Evolutionary conservation across 2,888 invertebrate genomes (phyloP).

Genomic region (Agelastica alni): DNA sequence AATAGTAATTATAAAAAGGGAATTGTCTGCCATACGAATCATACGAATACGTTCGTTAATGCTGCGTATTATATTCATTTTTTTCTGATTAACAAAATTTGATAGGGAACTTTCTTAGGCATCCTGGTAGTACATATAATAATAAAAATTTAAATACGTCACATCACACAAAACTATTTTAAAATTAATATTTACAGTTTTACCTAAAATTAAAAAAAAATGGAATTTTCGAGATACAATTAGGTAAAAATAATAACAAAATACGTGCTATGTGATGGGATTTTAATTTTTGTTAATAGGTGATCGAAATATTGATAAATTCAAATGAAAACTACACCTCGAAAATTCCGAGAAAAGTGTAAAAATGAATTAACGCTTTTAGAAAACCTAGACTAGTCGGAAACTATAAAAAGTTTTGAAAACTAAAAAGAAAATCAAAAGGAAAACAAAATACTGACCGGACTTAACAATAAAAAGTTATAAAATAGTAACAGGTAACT

Average conservation of each 20-base stretch:
- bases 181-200: slow-evolving; percentile 44
- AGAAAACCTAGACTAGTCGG: slow-evolving; percentile 30
- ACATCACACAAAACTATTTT: slow-evolving; percentile 44
- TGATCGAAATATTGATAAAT: not conserved
- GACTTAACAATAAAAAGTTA: slow-evolving; percentile 29
- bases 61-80: too few species aligned
- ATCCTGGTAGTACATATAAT: slow-evolving; percentile 39
- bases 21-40: too few species aligned
- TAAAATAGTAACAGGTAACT: slow-evolving; percentile 38
- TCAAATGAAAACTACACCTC: slow-evolving; percentile 10
- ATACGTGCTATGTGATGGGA: too few species aligned
- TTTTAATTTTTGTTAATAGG: not conserved
- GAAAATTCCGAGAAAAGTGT: not conserved
- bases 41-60: too few species aligned
- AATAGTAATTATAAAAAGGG: too few species aligned
- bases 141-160: slow-evolving; percentile 47
- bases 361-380: too few species aligned
- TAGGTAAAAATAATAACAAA: too few species aligned
- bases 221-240: slow-evolving; percentile 25
- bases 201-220: slow-evolving; percentile 34
- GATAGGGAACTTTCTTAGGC: slow-evolving; percentile 34
- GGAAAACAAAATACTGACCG: slow-evolving; percentile 41
- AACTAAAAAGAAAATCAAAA: slow-evolving; percentile 14
- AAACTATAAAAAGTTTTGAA: slow-evolving; percentile 25
- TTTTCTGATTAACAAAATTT: too few species aligned